These are phyloP conservation scores for Muntiacus reevesi DNA, from an alignment of 2,113 vertebrate species.

Conservation along the genomic window DNA sequence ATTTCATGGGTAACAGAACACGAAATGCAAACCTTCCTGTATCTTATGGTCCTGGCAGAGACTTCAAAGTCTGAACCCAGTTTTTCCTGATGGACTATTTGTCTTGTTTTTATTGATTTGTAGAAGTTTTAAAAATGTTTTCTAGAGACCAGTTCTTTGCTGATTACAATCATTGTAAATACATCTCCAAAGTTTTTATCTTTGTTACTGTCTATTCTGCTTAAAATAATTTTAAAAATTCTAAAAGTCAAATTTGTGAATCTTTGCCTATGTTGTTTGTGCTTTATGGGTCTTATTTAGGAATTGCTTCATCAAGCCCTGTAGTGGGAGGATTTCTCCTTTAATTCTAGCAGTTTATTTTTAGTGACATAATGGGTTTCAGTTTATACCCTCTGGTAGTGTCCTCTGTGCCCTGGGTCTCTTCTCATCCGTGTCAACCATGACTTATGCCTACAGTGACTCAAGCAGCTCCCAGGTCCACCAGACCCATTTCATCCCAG, in stretches of 20 bases:
- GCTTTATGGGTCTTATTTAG: neutral
- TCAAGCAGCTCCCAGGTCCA: neutral
- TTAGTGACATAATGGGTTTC: neutral
- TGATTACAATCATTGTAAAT: neutral
- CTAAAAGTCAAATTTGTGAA: neutral
- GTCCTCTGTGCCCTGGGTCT: neutral
- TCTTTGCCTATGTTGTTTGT: neutral
- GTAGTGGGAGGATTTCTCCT: neutral
- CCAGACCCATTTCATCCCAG: neutral
- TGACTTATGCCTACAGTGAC: neutral
- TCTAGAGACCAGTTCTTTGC: neutral
- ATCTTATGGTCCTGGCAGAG: neutral
- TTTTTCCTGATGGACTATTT: neutral
- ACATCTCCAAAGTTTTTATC: neutral
- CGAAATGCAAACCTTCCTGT: neutral
- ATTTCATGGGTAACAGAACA: neutral
- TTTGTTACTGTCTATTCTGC: conserved; percentile 1
- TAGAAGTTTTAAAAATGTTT: neutral
- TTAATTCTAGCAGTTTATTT: neutral
- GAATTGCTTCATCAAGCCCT: neutral
- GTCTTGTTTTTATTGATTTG: neutral
- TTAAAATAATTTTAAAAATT: neutral
- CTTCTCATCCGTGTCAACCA: neutral
- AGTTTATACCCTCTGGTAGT: neutral
- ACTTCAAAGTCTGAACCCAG: neutral